These are phyloP conservation scores for Passer domesticus DNA, from an alignment of 2,113 vertebrate genomes.

Conservation along the genomic window DNA sequence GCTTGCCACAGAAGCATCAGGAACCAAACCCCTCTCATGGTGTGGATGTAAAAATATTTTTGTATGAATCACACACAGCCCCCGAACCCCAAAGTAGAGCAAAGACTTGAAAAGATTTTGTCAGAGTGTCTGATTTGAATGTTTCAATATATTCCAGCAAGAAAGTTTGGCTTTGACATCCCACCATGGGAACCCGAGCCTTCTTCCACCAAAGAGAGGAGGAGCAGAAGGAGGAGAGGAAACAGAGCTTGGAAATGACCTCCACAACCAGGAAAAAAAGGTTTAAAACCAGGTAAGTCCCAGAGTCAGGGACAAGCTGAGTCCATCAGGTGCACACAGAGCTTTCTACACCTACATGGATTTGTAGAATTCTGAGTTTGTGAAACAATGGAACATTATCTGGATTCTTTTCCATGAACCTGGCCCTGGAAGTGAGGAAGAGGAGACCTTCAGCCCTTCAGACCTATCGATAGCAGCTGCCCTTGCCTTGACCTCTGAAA, in stretches of 20 bases:
- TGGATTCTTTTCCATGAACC: background rate
- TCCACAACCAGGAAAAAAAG: slow-evolving; percentile 62
- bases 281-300: slow-evolving; percentile 75
- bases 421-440: slow-evolving; percentile 71
- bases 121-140: background rate
- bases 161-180: background rate
- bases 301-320: accelerated
- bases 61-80: background rate
- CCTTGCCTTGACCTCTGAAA: slow-evolving; percentile 66
- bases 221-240: slow-evolving; percentile 69
- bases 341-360: background rate
- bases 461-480: slow-evolving; percentile 77
- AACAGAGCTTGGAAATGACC: slow-evolving; percentile 70
- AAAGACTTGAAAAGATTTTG: background rate
- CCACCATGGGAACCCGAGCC: slow-evolving; percentile 57
- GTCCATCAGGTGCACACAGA: background rate
- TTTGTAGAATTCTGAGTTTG: background rate
- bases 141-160: background rate
- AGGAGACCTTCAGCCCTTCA: slow-evolving; percentile 65
- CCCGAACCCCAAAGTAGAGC: background rate
- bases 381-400: background rate
- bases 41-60: background rate
- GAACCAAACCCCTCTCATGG: background rate
- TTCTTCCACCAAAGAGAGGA: slow-evolving; percentile 68
- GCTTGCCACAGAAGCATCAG: background rate